Conservation (phyloP, 2,797 vertebrate species). For the Acanthopagrus latus region DNA sequence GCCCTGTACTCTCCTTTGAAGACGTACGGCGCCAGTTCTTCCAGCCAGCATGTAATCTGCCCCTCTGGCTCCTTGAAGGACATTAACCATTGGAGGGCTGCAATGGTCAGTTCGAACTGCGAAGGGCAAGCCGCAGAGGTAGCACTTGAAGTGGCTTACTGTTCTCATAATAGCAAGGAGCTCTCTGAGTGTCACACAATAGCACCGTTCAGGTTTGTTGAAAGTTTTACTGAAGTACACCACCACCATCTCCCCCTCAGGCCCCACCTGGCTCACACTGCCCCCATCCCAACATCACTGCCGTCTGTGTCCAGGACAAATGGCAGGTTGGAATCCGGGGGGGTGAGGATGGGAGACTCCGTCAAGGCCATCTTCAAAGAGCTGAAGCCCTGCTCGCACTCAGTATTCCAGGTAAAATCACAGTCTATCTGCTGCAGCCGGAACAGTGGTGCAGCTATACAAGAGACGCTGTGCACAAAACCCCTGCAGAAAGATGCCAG, state of each 20-base stretch:
- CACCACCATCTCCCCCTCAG: constrained; percentile 21
- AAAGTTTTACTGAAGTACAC: constrained; percentile 19
- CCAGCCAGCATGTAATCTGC: neutral
- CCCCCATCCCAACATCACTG: constrained; percentile 17
- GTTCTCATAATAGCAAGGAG: neutral
- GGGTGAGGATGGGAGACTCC: too few species aligned
- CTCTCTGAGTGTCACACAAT: constrained; percentile 21
- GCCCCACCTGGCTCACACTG: constrained; percentile 27
- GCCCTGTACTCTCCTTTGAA: neutral
- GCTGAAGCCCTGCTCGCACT: constrained; percentile 8
- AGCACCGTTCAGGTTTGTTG: constrained; percentile 15
- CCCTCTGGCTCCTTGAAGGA: neutral
- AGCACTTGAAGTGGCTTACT: constrained; percentile 10
- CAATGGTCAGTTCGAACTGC: neutral
- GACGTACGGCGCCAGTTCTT: neutral
- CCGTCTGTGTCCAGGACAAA: too few species aligned
- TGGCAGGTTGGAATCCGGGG: too few species aligned
- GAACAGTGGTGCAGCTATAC: constrained; percentile 22
- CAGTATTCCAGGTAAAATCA: constrained; percentile 15
- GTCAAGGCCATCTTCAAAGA: constrained; percentile 10
- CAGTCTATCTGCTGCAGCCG: constrained; percentile 20
- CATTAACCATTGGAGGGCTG: constrained; percentile 11
- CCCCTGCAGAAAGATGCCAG: constrained; percentile 33
- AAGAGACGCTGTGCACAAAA: constrained; percentile 23
- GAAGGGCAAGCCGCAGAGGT: constrained; percentile 1